These are phyloP conservation scores for Actenoides lindsayi DNA, from an alignment of 2,113 vertebrate genomes.

Conservation along the genomic window DNA sequence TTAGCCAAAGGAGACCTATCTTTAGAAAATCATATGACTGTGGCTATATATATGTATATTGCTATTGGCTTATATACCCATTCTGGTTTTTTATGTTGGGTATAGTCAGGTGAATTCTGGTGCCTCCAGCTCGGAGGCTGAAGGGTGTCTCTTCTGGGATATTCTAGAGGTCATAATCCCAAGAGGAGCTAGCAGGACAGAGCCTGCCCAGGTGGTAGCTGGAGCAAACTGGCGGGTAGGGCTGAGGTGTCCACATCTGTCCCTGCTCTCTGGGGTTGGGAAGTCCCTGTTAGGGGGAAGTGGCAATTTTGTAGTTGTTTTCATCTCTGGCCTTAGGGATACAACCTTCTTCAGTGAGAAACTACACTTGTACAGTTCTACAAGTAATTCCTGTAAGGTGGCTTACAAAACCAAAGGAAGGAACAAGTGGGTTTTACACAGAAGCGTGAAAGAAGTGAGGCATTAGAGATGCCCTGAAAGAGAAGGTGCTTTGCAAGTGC, in stretches of 20 bases:
- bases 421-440: background rate
- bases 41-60: background rate
- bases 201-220: background rate
- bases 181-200: background rate
- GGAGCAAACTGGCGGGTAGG: background rate
- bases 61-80: background rate
- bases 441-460: background rate
- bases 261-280: fast-evolving
- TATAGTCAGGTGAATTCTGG: background rate
- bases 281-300: background rate
- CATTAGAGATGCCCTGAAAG: background rate
- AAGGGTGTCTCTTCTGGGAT: background rate
- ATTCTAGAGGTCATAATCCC: background rate
- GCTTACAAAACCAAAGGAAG: background rate
- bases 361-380: background rate
- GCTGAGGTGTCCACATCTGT: background rate
- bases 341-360: background rate
- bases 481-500: background rate
- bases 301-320: background rate
- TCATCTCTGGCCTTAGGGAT: background rate
- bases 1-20: conserved; percentile 33
- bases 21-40: background rate
- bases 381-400: background rate
- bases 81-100: background rate
- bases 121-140: background rate